Evolutionary conservation across 2,888 invertebrate species (phyloP).

Genomic region (Melikaiella ostensackeni): DNA sequence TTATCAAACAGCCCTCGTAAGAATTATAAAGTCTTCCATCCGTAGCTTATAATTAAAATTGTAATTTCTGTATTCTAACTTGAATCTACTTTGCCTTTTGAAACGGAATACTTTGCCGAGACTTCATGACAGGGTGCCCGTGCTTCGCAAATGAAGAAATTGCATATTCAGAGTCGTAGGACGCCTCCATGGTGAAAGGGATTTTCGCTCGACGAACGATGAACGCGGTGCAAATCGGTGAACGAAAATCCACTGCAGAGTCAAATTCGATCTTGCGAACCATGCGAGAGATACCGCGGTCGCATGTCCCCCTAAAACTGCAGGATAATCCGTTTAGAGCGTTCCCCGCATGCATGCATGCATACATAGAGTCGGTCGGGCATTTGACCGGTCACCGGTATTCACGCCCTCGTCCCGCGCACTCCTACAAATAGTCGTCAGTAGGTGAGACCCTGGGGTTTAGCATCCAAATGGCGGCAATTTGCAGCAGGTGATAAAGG

Average conservation of each 20-base stretch:
- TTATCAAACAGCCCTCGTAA: too few relatives aligned
- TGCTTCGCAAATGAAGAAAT: not conserved
- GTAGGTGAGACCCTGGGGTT: slow-evolving; percentile 71
- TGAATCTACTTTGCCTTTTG: not conserved
- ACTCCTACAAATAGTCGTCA: slow-evolving; percentile 71
- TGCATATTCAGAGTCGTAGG: not conserved
- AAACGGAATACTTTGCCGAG: not conserved
- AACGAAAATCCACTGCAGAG: slow-evolving; percentile 52
- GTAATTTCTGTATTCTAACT: not conserved
- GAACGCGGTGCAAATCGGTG: slow-evolving; percentile 23
- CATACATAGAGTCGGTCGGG: slow-evolving; percentile 50
- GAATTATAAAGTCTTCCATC: too few relatives aligned
- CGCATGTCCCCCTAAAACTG: slow-evolving; percentile 61
- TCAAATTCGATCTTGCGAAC: slow-evolving; percentile 52
- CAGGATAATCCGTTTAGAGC: slow-evolving; percentile 69
- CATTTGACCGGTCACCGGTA: slow-evolving; percentile 48
- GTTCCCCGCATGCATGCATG: slow-evolving; percentile 57
- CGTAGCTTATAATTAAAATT: too few relatives aligned
- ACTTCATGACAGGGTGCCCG: not conserved
- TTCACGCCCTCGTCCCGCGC: slow-evolving; percentile 53
- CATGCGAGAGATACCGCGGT: slow-evolving; percentile 49
- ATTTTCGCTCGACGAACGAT: slow-evolving; percentile 26
- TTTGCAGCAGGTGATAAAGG: slow-evolving; percentile 77
- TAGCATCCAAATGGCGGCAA: slow-evolving; percentile 76
- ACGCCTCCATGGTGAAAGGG: not conserved